Base-by-base conservation (phyloP, 2,113 vertebrate species). In the Protomyctophum bolini region DNA sequence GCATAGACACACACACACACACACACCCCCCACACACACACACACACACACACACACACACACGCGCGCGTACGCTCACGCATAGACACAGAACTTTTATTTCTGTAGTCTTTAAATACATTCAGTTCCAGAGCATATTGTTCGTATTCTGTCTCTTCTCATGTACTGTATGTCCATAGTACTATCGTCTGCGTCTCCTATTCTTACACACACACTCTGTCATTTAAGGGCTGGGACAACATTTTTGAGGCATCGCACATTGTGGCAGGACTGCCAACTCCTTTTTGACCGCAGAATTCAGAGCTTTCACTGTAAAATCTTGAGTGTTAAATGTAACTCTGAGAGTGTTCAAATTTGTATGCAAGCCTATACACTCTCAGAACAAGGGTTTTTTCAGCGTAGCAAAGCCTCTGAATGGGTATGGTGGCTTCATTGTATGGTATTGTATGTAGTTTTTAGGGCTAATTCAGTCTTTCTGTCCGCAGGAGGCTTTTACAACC, bases 401-500 rank as follows among this genome's bases (percentile, higher is more conserved):
- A 41, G 5, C 33, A 41, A 41, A 41, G 33, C 33, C 33, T 41
- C 33, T 6, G 5, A 41, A 41, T 6, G 33, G 33, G 33, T 41
- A 41, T 41, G 33, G 33, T 41, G 33, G 5, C 33, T 41, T 41
- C 5, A 41, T 41, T 41, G 33, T 41, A 41, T 41, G 3, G 33
- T 41, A 41, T 41, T 41, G 33, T 41, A 41, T 41, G 33, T 41
- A 4, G 33, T 41, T 41, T 41, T 41, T 41, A 41, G n/a, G n/a
- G 48, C 61, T 11, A 78, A 55, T 50, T 29, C 51, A 70, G 62
- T 65, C 67, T 66, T 45, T 8, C 47, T 66, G 57, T 66, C 74
- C 8, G 6, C 60, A 51, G 66, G 54, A 77, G 75, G 50, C 72
- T 76, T 41, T 41, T 77, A 77, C 0, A 56, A 63, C 11, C 70